A percentile compares a stretch with the other conserved stretches of the same genome.
These are phyloP conservation scores for Lacerta agilis DNA, from an alignment of 2,797 vertebrate genomes.

Conservation along the genomic window DNA sequence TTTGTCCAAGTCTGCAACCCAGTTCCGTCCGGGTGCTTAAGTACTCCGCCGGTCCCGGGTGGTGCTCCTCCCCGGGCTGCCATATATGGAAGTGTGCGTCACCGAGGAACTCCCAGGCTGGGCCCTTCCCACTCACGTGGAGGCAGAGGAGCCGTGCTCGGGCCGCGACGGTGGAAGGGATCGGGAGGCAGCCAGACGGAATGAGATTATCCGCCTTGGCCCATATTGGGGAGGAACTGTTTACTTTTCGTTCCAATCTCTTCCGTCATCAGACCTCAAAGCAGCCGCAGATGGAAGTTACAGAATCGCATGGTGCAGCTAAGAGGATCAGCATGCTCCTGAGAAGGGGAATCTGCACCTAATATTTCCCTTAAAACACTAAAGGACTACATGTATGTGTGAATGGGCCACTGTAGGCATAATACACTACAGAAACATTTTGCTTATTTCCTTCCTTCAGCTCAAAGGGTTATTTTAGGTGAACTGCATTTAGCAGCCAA, in stretches of 20 bases:
- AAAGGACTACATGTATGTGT: not conserved
- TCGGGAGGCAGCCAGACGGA: not conserved
- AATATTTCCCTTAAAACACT: too few relatives aligned
- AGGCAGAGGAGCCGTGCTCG: not conserved
- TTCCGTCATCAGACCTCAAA: too few relatives aligned
- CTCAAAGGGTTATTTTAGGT: not conserved
- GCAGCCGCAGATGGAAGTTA: too few relatives aligned
- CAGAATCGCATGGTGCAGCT: too few relatives aligned
- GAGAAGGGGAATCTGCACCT: too few relatives aligned
- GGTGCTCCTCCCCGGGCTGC: not conserved
- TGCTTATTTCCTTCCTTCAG: not conserved
- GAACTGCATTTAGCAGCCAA: not conserved
- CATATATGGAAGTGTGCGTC: not conserved
- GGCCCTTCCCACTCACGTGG: not conserved
- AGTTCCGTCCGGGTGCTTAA: not conserved
- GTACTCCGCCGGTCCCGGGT: not conserved
- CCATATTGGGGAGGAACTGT: not conserved
- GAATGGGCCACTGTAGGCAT: not conserved
- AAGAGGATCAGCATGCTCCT: too few relatives aligned
- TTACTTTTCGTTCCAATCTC: not conserved
- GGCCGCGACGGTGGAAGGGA: not conserved
- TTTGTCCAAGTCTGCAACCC: rapidly evolving
- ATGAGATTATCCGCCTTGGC: not conserved
- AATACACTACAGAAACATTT: not conserved
- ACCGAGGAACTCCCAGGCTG: not conserved